phyloP scores from a whole-genome alignment of 1,140 invertebrate species.

The Planococcus citri region DNA sequence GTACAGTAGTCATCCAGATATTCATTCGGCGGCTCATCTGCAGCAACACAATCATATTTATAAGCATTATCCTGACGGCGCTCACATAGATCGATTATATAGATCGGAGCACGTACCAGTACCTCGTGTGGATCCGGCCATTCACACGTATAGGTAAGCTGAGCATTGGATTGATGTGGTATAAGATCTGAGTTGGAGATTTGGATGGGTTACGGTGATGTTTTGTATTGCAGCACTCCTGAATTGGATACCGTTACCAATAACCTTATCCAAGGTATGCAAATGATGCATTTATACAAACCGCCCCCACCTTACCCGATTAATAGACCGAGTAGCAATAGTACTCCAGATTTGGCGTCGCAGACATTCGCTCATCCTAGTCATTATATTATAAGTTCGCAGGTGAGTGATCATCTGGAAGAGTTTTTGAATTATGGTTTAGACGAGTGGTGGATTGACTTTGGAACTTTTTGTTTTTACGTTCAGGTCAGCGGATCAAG shows the following conservation, averaged over 20 bases:
- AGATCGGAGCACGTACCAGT: constrained; percentile 23
- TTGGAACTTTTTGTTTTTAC: too few species aligned
- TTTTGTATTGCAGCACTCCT: constrained; percentile 37
- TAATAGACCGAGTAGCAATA: constrained; percentile 54
- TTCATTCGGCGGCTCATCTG: constrained; percentile 37
- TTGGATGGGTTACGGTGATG: too few species aligned
- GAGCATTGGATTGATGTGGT: too few species aligned
- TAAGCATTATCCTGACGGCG: constrained; percentile 31
- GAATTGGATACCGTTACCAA: constrained; percentile 36
- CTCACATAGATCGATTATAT: constrained; percentile 29
- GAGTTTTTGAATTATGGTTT: too few species aligned
- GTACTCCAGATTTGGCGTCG: constrained; percentile 62
- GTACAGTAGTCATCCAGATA: constrained; percentile 52
- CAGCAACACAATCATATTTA: constrained; percentile 22
- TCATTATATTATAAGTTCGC: constrained; percentile 29
- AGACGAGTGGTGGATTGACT: too few species aligned
- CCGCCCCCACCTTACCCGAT: constrained; percentile 70
- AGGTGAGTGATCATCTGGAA: constrained; percentile 28
- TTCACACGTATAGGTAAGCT: constrained; percentile 31
- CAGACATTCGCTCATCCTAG: constrained; percentile 28
- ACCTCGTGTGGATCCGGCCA: constrained; percentile 24
- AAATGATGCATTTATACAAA: constrained; percentile 59
- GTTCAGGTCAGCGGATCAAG: constrained; percentile 54
- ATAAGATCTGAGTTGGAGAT: too few species aligned
- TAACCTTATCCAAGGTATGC: constrained; percentile 38